Evolutionary conservation across 2,888 invertebrate genomes (phyloP).

Genomic region (Agrochola circellaris): DNA sequence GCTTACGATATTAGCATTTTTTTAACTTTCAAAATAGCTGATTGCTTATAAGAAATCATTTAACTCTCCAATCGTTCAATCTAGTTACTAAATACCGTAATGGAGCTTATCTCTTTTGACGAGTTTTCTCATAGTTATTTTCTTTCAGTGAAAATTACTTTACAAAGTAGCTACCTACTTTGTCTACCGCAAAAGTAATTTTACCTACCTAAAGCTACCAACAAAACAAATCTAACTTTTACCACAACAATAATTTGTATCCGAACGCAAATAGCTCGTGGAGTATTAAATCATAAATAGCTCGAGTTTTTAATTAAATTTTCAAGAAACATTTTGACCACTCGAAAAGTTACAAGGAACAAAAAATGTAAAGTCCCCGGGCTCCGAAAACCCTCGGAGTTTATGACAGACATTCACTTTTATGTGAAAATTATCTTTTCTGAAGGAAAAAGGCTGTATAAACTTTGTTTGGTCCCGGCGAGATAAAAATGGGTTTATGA

Average conservation of each 20-base stretch:
- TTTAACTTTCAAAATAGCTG: background rate
- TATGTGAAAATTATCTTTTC: conserved; percentile 68
- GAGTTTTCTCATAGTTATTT: background rate
- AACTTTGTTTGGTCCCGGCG: conserved; percentile 41
- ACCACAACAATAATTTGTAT: conserved; percentile 15
- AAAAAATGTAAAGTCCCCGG: conserved; percentile 47
- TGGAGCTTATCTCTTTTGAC: background rate
- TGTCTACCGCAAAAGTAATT: too few relatives aligned
- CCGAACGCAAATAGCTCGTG: conserved; percentile 8
- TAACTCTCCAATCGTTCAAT: background rate
- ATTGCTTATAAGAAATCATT: background rate
- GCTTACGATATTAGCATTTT: background rate
- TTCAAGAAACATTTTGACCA: conserved; percentile 44
- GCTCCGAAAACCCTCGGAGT: conserved; percentile 49
- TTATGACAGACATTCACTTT: conserved; percentile 65
- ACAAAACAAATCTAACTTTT: conserved; percentile 19
- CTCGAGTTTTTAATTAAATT: conserved; percentile 58
- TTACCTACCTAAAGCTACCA: background rate
- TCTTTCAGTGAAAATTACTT: background rate
- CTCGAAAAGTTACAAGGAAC: conserved; percentile 45
- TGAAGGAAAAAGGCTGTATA: conserved; percentile 50
- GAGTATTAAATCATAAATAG: conserved; percentile 40
- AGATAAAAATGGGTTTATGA: conserved; percentile 57
- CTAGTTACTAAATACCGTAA: too few relatives aligned
- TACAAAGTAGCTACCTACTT: background rate